Evolutionary conservation across 2,113 vertebrate genomes (phyloP), one percentile per base, ranked within the genome.

Genomic region (Nestor notabilis): DNA sequence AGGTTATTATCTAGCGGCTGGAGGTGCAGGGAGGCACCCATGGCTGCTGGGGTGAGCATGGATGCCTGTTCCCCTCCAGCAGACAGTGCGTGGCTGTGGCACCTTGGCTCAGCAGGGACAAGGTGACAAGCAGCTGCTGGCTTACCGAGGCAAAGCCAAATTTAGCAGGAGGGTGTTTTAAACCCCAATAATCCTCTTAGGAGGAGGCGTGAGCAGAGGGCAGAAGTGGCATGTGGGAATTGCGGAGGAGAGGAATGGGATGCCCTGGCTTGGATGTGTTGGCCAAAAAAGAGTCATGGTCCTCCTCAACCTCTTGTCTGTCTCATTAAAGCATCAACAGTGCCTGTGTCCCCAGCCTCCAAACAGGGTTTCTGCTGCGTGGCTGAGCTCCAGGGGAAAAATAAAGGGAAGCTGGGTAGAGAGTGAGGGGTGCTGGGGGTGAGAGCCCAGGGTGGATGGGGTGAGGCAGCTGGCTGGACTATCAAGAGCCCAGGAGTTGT

Each of bases 111-210:
- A 1, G 14, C 9, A 27, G 75, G 90, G 78, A 75, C 74, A 85
- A 95, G 94, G 94, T 96, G 93, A 93, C 77, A 50, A 93, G 33
- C 0, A 1, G 28, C 46, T 19, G 20, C 68, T 75, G 86, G 88
- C 90, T 95, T 89, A 93, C 49, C 1, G 24, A 87, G 85, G 76
- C 25, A 10, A 50, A 64, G 92, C 70, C 94, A 95, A 80, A 95
- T 89, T 94, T 97, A 97, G 96, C 94, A 66, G 43, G 52, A 94
- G 52, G 39, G 69, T 83, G 92, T 94, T 90, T 90, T 78, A 97
- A 96, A 93, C 52, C 92, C 39, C 0, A 0, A 7, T 90, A 88
- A 96, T 95, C 89, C 77, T 95, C 94, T 97, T 89, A 95, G 41
- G 9, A 58, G 37, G 13, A 39, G 69, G 83, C 24, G 11, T 56